Percentiles rank a stretch among this genome's conserved stretches.
These are phyloP conservation scores for Apostichopus japonicus DNA, from an alignment of 35 echinoderm and acorn worm species.

Conservation along the genomic window DNA sequence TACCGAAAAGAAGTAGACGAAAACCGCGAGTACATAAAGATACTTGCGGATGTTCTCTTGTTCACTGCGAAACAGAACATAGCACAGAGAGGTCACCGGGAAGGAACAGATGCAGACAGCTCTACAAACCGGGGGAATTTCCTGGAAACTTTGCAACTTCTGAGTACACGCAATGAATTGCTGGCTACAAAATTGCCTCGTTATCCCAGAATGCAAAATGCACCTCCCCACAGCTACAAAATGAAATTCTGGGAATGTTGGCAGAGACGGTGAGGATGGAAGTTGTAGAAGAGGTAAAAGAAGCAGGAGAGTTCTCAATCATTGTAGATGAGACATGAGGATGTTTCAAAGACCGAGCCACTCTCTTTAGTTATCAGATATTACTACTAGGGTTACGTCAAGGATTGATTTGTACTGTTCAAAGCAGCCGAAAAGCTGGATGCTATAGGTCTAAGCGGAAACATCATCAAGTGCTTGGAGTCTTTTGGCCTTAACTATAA, in stretches of 20 bases:
- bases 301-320: slow-evolving; percentile 51
- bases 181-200: not conserved
- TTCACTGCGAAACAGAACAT: slow-evolving; percentile 44
- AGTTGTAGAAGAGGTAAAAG: slow-evolving; percentile 41
- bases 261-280: slow-evolving; percentile 45
- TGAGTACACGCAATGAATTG: slow-evolving; percentile 10
- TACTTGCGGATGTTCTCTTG: slow-evolving; percentile 48
- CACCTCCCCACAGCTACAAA: slow-evolving; percentile 25
- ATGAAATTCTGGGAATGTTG: slow-evolving; percentile 28
- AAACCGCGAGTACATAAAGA: slow-evolving; percentile 68
- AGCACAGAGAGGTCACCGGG: slow-evolving; percentile 27
- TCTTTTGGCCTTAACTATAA: slow-evolving; percentile 51
- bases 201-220: slow-evolving; percentile 42
- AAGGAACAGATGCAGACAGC: slow-evolving; percentile 8
- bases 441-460: slow-evolving; percentile 30
- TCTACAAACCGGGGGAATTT: slow-evolving; percentile 38
- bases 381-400: slow-evolving; percentile 26
- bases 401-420: slow-evolving; percentile 36
- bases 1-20: slow-evolving; percentile 41
- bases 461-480: slow-evolving; percentile 48
- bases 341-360: slow-evolving; percentile 53
- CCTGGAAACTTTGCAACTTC: slow-evolving; percentile 17
- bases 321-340: slow-evolving; percentile 50
- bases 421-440: slow-evolving; percentile 60
- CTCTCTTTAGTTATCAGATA: slow-evolving; percentile 38